These are phyloP conservation scores for Callorhinus ursinus DNA, from an alignment of 2,113 vertebrate species.

Conservation along the genomic window DNA sequence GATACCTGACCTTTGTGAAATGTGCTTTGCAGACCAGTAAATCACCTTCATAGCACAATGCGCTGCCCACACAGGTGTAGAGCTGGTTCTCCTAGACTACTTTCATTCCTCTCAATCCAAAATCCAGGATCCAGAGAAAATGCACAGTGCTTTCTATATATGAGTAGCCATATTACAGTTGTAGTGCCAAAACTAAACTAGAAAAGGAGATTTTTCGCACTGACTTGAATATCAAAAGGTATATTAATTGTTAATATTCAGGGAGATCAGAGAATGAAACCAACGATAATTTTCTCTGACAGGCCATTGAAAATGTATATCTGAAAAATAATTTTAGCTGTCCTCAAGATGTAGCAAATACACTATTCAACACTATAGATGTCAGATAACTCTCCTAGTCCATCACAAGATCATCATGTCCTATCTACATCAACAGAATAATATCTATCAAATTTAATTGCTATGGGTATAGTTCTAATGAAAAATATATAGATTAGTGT, in stretches of 20 bases:
- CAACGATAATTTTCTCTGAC: background rate
- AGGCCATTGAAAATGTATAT: background rate
- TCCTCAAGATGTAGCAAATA: background rate
- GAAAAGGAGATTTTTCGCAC: background rate
- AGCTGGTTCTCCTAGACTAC: background rate
- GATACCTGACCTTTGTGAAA: background rate
- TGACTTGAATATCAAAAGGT: background rate
- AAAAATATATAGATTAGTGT: background rate
- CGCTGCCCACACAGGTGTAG: rapidly evolving
- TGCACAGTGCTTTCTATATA: background rate
- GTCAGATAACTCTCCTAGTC: background rate
- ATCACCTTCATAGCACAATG: background rate
- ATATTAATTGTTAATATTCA: background rate
- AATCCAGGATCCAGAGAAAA: background rate
- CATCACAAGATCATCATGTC: background rate
- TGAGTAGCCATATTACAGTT: background rate
- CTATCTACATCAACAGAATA: background rate
- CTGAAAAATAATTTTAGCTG: background rate
- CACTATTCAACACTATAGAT: background rate
- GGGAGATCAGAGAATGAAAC: background rate
- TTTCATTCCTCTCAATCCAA: background rate
- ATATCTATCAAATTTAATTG: background rate
- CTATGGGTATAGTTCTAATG: background rate
- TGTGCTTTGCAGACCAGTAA: background rate
- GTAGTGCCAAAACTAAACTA: background rate